Conservation (phyloP, 2,113 vertebrate genomes). For the Cisticola juncidis region DNA sequence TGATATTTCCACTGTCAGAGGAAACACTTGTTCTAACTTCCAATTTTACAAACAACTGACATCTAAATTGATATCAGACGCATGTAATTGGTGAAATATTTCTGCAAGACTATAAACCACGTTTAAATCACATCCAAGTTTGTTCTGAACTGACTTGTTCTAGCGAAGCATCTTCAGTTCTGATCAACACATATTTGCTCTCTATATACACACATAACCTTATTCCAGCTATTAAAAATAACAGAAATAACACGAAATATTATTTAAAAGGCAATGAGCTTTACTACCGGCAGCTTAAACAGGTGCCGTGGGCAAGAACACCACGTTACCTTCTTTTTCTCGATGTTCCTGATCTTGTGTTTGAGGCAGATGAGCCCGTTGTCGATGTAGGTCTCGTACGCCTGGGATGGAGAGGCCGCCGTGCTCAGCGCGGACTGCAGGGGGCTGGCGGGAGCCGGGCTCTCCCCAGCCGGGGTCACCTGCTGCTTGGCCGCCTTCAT, state of each 20-base stretch:
- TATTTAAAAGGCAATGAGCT: not conserved
- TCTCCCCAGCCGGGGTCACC: slow-evolving; percentile 67
- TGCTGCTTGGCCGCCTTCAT: slow-evolving; percentile 73
- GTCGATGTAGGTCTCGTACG: slow-evolving; percentile 91
- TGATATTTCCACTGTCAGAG: not conserved
- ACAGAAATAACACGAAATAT: rapidly evolving
- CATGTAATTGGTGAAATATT: not conserved
- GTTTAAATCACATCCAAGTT: not conserved
- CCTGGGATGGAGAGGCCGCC: slow-evolving; percentile 78
- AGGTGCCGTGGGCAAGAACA: not conserved
- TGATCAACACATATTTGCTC: not conserved
- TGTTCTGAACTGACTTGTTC: not conserved
- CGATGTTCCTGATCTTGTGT: slow-evolving; percentile 96
- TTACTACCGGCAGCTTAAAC: not conserved
- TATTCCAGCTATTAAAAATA: not conserved
- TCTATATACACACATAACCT: not conserved
- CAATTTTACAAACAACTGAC: not conserved
- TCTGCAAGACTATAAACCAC: not conserved
- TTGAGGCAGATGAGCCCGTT: slow-evolving; percentile 95
- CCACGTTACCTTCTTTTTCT: slow-evolving; percentile 92
- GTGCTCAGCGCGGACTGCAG: slow-evolving; percentile 77
- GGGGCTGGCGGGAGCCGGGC: slow-evolving; percentile 54
- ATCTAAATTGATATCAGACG: not conserved
- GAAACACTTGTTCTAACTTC: not conserved
- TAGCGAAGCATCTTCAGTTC: not conserved